Evolutionary conservation across 2,113 vertebrate genomes (phyloP), one percentile per base, ranked within the genome.

Genomic region (Brachirus orientalis): DNA sequence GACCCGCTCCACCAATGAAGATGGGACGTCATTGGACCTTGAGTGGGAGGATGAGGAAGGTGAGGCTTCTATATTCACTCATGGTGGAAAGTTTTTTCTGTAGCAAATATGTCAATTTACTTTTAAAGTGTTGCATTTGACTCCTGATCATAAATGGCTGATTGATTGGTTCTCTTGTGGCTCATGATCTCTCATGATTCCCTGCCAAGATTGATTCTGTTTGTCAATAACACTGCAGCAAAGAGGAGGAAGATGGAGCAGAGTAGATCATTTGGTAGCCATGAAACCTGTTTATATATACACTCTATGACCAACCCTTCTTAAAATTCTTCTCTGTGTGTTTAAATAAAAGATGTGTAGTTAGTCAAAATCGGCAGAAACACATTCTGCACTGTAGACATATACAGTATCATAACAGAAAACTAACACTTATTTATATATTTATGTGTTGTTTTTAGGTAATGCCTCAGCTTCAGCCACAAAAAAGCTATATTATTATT

Each of bases 41-140:
- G 98, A 99, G 83, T 99, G 97, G 98, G 97, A 98, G 73, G 98
- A 99, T 86, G 98, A 99, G 84, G 98, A 99, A 94, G 98, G 97
- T 99, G 86, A 82, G 85, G 6, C 6, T 1, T 60, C n/a, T 0
- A 0, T 9, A 2, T 63, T 46, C 12, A 4, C 28, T 62, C 17
- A 13, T n/a, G n/a, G 11, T 22, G 3, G 4, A 20, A 35, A 18
- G 20, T 9, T 9, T 53, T 54, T 4, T 41, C 1, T 47, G 5
- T 28, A 28, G 3, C 28, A 28, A 28, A 28, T 28, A 8, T 35
- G 38, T n/a, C n/a, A 9, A 40, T 14, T 12, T 38, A 36, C 45
- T 12, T 58, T 3, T 35, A 7, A 16, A n/a, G 37, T 16, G 7
- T 22, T 17, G 13, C 13, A 22, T 54, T 19, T 20, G 17, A 45